Conservation (phyloP, 2,888 invertebrate genomes). For the Agrochola lychnidis region DNA sequence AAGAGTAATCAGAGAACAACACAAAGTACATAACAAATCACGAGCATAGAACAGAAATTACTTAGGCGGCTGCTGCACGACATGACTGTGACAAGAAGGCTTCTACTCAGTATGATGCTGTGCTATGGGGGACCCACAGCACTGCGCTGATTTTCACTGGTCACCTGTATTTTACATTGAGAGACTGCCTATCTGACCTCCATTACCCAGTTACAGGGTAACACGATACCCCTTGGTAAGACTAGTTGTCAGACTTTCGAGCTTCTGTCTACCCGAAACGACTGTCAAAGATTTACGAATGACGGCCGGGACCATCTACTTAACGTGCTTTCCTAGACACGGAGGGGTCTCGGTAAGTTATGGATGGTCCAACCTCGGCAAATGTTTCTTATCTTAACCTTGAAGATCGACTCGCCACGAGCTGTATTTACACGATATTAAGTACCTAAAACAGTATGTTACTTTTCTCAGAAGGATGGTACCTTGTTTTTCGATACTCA, state of each 20-base stretch:
- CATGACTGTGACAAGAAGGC: no score
- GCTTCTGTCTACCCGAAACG: neutral
- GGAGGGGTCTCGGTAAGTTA: neutral
- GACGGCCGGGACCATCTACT: no score
- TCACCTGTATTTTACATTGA: neutral
- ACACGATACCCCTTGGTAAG: neutral
- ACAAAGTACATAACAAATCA: no score
- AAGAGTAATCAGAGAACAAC: no score
- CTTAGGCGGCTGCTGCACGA: no score
- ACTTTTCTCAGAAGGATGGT: conserved; percentile 34
- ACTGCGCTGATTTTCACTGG: no score
- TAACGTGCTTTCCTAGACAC: neutral
- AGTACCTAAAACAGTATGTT: neutral
- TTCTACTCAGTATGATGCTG: no score
- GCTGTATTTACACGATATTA: neutral
- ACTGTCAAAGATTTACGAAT: neutral
- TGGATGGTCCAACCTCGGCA: neutral
- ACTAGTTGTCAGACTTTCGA: neutral
- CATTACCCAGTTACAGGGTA: neutral
- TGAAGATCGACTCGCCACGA: neutral
- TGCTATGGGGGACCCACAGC: no score
- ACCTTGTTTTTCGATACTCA: neutral
- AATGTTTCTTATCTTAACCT: neutral
- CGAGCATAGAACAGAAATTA: no score
- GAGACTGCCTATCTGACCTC: neutral